Percentiles rank a stretch among this genome's conserved stretches.
Evolutionary conservation across 2,888 invertebrate genomes (phyloP).

Genomic region (Galerucella nymphaeae): DNA sequence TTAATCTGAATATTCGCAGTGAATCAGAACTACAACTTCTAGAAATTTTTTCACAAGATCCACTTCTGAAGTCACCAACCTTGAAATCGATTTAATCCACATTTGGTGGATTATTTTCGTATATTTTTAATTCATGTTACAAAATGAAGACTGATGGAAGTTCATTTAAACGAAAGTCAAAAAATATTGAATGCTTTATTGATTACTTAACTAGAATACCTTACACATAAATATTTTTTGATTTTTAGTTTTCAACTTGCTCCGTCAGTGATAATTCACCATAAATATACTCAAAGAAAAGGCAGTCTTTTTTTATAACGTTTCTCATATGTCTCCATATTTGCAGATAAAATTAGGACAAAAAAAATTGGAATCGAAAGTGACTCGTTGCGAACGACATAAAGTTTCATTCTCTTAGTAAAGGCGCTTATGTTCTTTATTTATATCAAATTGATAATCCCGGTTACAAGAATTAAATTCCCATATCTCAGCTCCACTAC

Average conservation of each 20-base stretch:
- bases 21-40: neutral
- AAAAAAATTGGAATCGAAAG: conserved; percentile 32
- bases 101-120: no score
- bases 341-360: conserved; percentile 24
- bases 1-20: neutral
- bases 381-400: conserved; percentile 30
- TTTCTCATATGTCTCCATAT: conserved; percentile 24
- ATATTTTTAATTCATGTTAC: no score
- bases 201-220: no score
- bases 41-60: neutral
- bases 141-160: no score
- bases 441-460: neutral
- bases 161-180: no score
- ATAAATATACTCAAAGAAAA: neutral
- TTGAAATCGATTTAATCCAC: neutral
- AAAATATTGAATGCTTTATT: no score
- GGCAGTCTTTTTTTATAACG: conserved; percentile 8
- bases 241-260: no score
- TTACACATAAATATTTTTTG: no score
- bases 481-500: no score
- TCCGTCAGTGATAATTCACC: no score
- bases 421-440: neutral
- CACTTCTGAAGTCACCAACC: neutral
- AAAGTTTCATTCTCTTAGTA: conserved; percentile 31
- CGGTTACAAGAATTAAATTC: no score